Evolutionary conservation across 2,797 vertebrate genomes (phyloP).

Genomic region (Rachycentron canadum): DNA sequence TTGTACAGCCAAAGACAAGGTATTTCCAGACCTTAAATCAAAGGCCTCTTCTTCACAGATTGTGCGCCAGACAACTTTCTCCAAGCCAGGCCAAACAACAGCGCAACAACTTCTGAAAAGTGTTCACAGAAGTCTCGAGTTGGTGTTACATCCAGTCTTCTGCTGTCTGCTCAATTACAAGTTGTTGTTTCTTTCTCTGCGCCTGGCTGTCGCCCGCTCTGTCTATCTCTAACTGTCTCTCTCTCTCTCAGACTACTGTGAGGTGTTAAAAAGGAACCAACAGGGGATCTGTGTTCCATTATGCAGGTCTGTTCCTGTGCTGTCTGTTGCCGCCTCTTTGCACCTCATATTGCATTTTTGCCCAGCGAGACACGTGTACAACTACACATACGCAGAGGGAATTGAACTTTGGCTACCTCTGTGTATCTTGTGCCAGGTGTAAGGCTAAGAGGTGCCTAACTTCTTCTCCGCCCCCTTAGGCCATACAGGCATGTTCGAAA

Average conservation of each 20-base stretch:
- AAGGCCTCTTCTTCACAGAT: conserved; percentile 73
- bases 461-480: conserved; percentile 57
- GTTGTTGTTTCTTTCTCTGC: conserved; percentile 65
- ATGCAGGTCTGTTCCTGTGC: conserved; percentile 97
- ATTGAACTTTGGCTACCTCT: conserved; percentile 67
- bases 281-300: conserved; percentile 86
- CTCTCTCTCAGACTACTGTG: conserved; percentile 83
- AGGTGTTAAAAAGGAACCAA: conserved; percentile 94
- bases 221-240: conserved; percentile 71
- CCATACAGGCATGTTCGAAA: conserved; percentile 47
- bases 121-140: conserved; percentile 70
- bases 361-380: conserved; percentile 77
- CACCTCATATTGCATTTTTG: conserved; percentile 97
- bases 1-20: conserved; percentile 74
- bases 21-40: conserved; percentile 80
- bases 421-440: conserved; percentile 74
- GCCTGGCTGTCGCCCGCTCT: conserved; percentile 70
- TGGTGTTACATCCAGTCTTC: conserved; percentile 62
- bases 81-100: conserved; percentile 65
- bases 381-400: conserved; percentile 37
- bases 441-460: conserved; percentile 75
- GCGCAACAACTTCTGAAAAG: conserved; percentile 69
- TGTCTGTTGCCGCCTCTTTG: conserved; percentile 91
- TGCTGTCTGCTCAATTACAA: conserved; percentile 77
- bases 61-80: conserved; percentile 73